phyloP scores from a whole-genome alignment of 2,113 vertebrate genomes.

The Gallinago jamesoni region DNA sequence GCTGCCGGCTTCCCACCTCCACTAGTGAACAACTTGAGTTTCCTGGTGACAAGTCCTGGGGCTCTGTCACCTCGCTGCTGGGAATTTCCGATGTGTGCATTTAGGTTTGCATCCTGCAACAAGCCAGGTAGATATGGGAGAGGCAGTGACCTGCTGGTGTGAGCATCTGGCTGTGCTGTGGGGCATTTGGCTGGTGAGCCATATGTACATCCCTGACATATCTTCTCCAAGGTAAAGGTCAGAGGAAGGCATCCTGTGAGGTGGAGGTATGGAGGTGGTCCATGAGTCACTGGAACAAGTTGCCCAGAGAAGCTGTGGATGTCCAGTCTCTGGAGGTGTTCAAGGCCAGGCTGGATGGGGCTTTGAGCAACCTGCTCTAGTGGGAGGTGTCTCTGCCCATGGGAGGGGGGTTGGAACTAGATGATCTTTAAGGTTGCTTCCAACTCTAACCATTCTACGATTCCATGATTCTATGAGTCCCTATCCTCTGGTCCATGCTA shows the following conservation, averaged over 20 bases:
- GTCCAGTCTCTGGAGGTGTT: too few relatives aligned
- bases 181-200: background rate
- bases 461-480: too few relatives aligned
- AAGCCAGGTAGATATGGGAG: background rate
- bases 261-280: background rate
- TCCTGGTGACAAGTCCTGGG: background rate
- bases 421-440: too few relatives aligned
- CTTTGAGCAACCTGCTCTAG: too few relatives aligned
- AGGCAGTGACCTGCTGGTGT: background rate
- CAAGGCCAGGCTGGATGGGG: too few relatives aligned
- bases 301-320: too few relatives aligned
- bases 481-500: too few relatives aligned
- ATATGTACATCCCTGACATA: fast-evolving
- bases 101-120: background rate
- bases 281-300: background rate
- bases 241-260: background rate
- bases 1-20: background rate
- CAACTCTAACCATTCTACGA: too few relatives aligned
- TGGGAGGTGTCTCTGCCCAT: too few relatives aligned
- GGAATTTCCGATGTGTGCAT: background rate
- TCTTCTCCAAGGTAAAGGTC: background rate
- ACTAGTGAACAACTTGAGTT: background rate
- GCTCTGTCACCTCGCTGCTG: background rate
- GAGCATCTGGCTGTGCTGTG: fast-evolving
- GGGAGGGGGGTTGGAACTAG: too few relatives aligned